phyloP scores from a whole-genome alignment of 2,797 vertebrate genomes.

The Rhynchonycteris naso region DNA sequence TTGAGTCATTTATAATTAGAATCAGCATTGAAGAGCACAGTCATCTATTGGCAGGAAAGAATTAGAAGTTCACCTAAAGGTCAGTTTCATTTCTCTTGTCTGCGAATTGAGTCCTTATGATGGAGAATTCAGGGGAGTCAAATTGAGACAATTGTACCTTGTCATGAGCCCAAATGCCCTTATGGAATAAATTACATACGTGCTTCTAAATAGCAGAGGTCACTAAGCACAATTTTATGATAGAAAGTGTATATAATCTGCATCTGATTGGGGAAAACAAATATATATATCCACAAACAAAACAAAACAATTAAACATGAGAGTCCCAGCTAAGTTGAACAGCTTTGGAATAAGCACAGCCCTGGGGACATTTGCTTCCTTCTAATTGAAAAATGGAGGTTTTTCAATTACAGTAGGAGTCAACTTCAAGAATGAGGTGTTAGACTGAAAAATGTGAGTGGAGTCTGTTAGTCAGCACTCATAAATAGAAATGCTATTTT shows the following conservation, averaged over 20 bases:
- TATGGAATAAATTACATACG: background rate
- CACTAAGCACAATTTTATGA: background rate
- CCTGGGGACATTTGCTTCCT: background rate
- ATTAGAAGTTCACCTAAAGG: slow-evolving; percentile 41
- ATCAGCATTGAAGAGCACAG: background rate
- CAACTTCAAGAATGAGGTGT: background rate
- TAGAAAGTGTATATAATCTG: background rate
- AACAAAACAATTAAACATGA: background rate
- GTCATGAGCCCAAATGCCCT: background rate
- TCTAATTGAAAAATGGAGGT: background rate
- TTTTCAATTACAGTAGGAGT: slow-evolving; percentile 35
- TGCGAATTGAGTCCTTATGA: slow-evolving; percentile 55
- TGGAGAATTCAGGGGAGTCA: slow-evolving; percentile 37
- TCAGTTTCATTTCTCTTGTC: slow-evolving; percentile 54
- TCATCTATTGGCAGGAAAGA: slow-evolving; percentile 4
- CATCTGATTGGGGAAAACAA: background rate
- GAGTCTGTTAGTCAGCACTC: background rate
- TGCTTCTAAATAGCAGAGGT: background rate
- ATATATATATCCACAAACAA: background rate
- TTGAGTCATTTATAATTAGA: slow-evolving; percentile 50
- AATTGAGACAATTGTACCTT: slow-evolving; percentile 8
- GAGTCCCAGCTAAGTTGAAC: background rate
- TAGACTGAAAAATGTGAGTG: background rate
- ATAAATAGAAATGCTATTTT: background rate
- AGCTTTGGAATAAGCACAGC: background rate